Evolutionary conservation across 1,140 invertebrate species (phyloP), one percentile per base, ranked within the genome.

Genomic region (Pygmarrhopalites habei): DNA sequence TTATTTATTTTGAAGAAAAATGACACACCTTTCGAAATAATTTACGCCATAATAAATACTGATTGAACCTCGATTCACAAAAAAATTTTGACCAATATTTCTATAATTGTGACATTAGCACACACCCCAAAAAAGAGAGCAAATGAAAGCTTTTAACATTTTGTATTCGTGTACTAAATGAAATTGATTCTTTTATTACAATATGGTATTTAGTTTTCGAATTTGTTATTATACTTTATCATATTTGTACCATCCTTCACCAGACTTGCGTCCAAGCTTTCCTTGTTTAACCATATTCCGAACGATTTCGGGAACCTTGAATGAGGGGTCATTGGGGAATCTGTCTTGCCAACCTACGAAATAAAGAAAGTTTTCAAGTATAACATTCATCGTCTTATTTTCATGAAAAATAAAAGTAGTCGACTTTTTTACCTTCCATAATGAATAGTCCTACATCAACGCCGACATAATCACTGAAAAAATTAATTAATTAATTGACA

Each of bases 161-260:
- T n/a, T n/a, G n/a, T n/a, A n/a, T n/a, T n/a, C n/a, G n/a, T n/a
- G n/a, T n/a, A n/a, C n/a, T 41, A n/a, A 41, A 41, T 41, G 39
- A 41, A 41, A 41, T n/a, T n/a, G 39, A 41, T 41, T 41, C n/a
- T 41, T 41, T 41, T 41, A 49, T 49, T 41, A 41, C 10, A 41
- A 51, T 51, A 21, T 12, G 30, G 29, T n/a, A 56, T 26, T 55
- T 7, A 52, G 12, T 59, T 61, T 32, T 61, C 73, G 80, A 79
- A n/a, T n/a, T n/a, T n/a, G n/a, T n/a, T n/a, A n/a, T n/a, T n/a
- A n/a, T n/a, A n/a, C n/a, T 75, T 83, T 83, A 2, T 81, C 79
- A 75, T 93, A 90, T 68, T 85, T 85, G 74, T 93, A 93, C 74
- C 90, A 92, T 35, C 92, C 92, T 80, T 93, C 86, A 1, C 90